Evolutionary conservation across 2,888 invertebrate genomes (phyloP), one percentile per base, ranked within the genome.

Genomic region (Marasmarcha lunaedactyla): DNA sequence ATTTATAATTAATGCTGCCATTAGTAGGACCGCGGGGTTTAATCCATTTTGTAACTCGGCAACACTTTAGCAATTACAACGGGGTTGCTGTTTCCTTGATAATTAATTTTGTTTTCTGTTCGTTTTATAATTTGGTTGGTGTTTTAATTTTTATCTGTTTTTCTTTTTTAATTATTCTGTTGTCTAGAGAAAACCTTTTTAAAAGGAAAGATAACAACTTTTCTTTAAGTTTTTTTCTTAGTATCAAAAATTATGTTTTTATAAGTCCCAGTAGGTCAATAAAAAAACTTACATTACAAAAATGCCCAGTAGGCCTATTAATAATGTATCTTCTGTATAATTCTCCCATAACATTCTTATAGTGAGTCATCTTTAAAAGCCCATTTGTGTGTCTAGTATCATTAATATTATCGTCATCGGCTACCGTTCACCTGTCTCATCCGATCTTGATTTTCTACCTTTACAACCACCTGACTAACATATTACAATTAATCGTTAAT

Each of bases 1-100:
- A 78, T 81, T 77, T 77, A 71, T 77, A 78, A 81, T 78, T 70
- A 81, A 79, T 78, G 76, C 77, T 65, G 62, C 63, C 59, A 65
- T 68, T 69, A 65, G 64, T 60, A 57, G 58, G 66, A 71, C 72
- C 72, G 63, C 66, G 62, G 57, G 57, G 52, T 57, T 60, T 61
- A 53, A 57, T 55, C 59, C 56, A 42, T 38, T 5, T 37, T 55
- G 52, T 9, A 11, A 30, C 30, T 30, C n/a, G 4, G 9, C 47
- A 50, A 47, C 42, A 41, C 43, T 46, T 43, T 38, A 40, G 42
- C 44, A 44, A 50, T 48, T 48, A 52, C 50, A 44, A 48, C 51
- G 47, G 30, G 9, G 6, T 25, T n/a, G 4, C n/a, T 11, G 9
- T 30, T 30, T 30, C 11, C 30, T 30, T 30, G 30, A 7, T 30